These are phyloP conservation scores for Acanthosepion lycidas DNA, from an alignment of 2,888 invertebrate genomes.

Conservation along the genomic window DNA sequence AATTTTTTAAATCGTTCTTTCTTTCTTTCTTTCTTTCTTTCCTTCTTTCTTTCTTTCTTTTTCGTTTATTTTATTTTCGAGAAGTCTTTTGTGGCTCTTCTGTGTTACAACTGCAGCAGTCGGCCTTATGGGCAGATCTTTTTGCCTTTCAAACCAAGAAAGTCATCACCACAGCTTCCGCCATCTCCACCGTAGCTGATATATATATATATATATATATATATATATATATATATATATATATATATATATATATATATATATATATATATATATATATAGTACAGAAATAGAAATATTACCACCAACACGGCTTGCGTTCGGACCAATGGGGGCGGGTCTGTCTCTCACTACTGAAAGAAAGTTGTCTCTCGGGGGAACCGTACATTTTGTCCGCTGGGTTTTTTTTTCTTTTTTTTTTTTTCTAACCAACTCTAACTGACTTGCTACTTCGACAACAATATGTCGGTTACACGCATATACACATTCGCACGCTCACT, in stretches of 20 bases:
- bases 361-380: not conserved
- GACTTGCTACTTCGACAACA: not conserved
- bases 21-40: not conserved
- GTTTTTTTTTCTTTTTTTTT: not conserved
- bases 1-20: too few relatives aligned
- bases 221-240: not conserved
- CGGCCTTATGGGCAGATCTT: not conserved
- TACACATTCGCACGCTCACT: not conserved
- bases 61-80: not conserved
- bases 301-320: constrained; percentile 12
- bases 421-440: not conserved
- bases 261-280: not conserved
- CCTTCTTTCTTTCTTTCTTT: not conserved
- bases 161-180: not conserved
- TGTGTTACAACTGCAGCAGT: not conserved
- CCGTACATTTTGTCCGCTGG: not conserved
- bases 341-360: not conserved
- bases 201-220: not conserved
- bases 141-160: not conserved
- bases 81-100: not conserved
- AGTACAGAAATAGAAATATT: not conserved
- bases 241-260: not conserved
- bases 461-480: not conserved
- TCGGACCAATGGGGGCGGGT: not conserved
- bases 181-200: not conserved